Conservation (phyloP, 2,113 vertebrate species). For the Echinops telfairi region DNA sequence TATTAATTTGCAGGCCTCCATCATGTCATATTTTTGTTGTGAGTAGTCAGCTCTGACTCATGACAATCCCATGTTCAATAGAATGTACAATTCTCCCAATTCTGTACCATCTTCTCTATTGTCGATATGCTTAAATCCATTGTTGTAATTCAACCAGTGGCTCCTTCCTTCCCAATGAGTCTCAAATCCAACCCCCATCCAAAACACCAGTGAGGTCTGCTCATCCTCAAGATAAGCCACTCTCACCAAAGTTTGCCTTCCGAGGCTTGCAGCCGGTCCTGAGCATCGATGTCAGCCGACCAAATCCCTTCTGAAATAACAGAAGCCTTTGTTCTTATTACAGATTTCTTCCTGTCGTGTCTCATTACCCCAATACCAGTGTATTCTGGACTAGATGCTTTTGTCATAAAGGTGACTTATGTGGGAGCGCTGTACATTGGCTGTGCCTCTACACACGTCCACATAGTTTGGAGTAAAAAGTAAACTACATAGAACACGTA, state of each 20-base stretch:
- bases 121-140: neutral
- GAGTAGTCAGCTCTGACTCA: too few species aligned
- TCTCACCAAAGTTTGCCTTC: neutral
- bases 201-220: neutral
- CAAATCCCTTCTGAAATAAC: neutral
- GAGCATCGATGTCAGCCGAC: neutral
- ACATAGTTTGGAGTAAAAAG: conserved; percentile 35
- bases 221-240: neutral
- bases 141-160: neutral
- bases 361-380: neutral
- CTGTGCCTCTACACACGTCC: neutral
- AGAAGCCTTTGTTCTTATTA: conserved; percentile 5
- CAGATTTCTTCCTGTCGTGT: conserved; percentile 37
- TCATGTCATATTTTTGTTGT: neutral
- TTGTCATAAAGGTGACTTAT: neutral
- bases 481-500: neutral
- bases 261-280: neutral
- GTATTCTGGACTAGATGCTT: neutral
- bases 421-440: neutral
- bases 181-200: neutral
- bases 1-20: conserved; percentile 18
- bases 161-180: neutral
- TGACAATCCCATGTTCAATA: neutral
- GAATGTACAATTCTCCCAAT: neutral
- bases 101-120: neutral